Base-by-base conservation (phyloP, 2,113 vertebrate species). In the Typhlomys cinereus region DNA sequence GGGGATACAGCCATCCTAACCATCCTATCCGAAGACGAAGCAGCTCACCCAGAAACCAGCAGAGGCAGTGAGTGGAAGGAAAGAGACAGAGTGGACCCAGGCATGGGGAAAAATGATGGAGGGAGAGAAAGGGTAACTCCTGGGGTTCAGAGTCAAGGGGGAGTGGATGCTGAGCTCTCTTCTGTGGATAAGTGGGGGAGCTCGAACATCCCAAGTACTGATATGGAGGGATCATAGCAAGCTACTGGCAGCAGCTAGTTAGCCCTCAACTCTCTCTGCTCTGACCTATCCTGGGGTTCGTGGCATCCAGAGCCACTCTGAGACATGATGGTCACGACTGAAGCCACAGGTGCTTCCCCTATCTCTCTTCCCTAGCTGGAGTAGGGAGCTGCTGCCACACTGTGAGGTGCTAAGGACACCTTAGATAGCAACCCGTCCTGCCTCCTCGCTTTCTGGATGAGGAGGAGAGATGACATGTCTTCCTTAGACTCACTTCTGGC, bases 21-120 rank as follows among this genome's bases (percentile, higher is more conserved):
- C 10, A 71, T 44, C 20, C 46, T 1, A 36, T 66, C 31, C 13
- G 66, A 23, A 90, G 85, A 92, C 83, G 93, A 85, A 57, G 85
- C 50, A 78, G 48, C 46, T 27, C 57, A 20, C 0, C 8, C 62
- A 54, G 31, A 82, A 85, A 41, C 54, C 57, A 82, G 50, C 44
- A 57, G 67, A 78, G 50, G 89, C 39, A 64, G 54, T 34, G 34
- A 64, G 54, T 34, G 34, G 39, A 44, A 39, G 12, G 34, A 78
- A 13, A 50, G 39, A 9, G 50, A 11, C 13, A 39, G 70, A 23
- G 21, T 23, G n/a, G 41, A 66, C 48, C 52, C 12, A 61, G 9
- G 34, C 21, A 34, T 41, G 27, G 41, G 1, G 0, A n/a, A 39
- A 59, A 31, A 67, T 41, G 50, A 92, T 73, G 18, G 50, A 70